Conservation (phyloP, 2,888 invertebrate species). For the Eristalis pertinax region DNA sequence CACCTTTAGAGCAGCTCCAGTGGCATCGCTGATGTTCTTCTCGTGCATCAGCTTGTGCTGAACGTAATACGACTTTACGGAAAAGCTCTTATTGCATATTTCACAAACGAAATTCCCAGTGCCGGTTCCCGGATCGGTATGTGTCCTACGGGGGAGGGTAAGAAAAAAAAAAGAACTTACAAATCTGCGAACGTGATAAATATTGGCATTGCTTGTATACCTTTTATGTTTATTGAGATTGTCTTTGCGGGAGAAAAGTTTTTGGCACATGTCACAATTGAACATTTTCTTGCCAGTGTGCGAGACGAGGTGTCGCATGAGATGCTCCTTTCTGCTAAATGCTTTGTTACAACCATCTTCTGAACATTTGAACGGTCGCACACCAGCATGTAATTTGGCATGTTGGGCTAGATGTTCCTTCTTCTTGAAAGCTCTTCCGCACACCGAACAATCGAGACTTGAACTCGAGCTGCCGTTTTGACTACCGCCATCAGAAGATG, state of each 20-base stretch:
- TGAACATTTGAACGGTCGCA: slow-evolving; percentile 86
- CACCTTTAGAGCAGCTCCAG: slow-evolving; percentile 71
- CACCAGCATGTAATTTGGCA: slow-evolving; percentile 85
- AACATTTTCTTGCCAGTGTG: slow-evolving; percentile 87
- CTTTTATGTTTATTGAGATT: slow-evolving; percentile 81
- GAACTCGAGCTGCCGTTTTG: slow-evolving; percentile 42
- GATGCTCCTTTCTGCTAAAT: slow-evolving; percentile 87
- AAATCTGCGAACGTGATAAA: background rate
- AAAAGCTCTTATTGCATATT: slow-evolving; percentile 85
- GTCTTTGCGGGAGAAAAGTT: slow-evolving; percentile 82
- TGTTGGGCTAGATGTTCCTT: slow-evolving; percentile 88
- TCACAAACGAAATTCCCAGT: slow-evolving; percentile 85
- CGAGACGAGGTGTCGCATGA: slow-evolving; percentile 85
- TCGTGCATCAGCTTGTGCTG: slow-evolving; percentile 84
- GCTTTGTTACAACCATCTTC: slow-evolving; percentile 84
- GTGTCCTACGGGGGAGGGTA: slow-evolving; percentile 76
- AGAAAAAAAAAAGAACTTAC: slow-evolving; percentile 1
- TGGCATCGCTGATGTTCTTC: slow-evolving; percentile 73
- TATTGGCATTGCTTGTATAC: slow-evolving; percentile 72
- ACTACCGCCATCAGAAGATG: slow-evolving; percentile 38
- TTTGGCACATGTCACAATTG: slow-evolving; percentile 84
- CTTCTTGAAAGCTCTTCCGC: slow-evolving; percentile 86
- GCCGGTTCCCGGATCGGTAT: slow-evolving; percentile 75
- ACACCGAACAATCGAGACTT: slow-evolving; percentile 83
- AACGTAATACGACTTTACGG: slow-evolving; percentile 86